Base-by-base conservation (phyloP, 2,888 invertebrate species). In the Drosophila putrida region DNA sequence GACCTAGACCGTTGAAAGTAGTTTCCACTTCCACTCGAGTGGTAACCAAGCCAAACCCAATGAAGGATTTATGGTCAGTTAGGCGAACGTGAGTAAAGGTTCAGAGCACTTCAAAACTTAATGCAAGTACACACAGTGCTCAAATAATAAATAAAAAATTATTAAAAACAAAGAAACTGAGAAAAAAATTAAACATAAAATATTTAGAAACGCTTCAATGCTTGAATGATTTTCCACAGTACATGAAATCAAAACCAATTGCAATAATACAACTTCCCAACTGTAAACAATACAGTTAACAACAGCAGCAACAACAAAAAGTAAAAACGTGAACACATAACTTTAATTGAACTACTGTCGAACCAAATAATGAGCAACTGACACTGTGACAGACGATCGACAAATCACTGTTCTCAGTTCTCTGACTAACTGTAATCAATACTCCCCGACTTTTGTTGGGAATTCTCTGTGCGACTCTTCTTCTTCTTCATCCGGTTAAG, bases 61-160 rank as follows among this genome's bases (percentile, higher is more conserved):
- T 71, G 77, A 82, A 73, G 83, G 72, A 83, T 82, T 83, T 82
- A 80, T 70, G 75, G 53, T 60, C 51, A 41, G 38, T 39, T 55
- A 46, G 59, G 5, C 57, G 28, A 31, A 44, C 66, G 46, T 60
- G 66, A 47, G 38, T 66, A 71, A 77, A 70, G 66, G 78, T 68
- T 84, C 64, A 63, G 35, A 63, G 66, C 70, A 81, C 75, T 69
- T 60, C 15, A 71, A 8, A 55, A 44, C 4, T 35, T 44, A 71
- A 55, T 66, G 63, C 70, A 60, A 54, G 51, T 27, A 13, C 28
- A 39, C 15, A 51, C 39, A 31, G 11, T 55, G 39, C 66, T 54
- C 59, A 59, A 49, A 51, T 55, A 67, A 46, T 44, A 43, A 39
- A 25, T 5, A 38, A 36, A 35, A 20, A 39, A n/a, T n/a, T n/a